Base-by-base conservation (phyloP, 2,113 vertebrate species). In the Chaenogobius annularis region DNA sequence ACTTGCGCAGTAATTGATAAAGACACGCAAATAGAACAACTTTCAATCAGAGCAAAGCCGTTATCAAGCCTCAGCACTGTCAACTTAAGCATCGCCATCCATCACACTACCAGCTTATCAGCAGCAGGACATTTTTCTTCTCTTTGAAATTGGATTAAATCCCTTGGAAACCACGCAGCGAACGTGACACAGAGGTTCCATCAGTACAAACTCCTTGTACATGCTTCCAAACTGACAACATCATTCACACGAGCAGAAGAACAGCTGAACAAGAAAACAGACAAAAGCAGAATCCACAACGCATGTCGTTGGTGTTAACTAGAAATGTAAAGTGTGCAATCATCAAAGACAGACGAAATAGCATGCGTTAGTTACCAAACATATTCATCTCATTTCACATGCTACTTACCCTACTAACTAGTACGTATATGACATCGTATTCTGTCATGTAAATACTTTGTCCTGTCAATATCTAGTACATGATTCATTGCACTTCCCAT, bases 1-100 rank as follows among this genome's bases (percentile, higher is more conserved):
- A 79, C 66, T 44, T 40, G 65, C 26, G 61, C 47, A 66, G 81
- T 76, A 69, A 89, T 73, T 77, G 78, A 90, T 81, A 76, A 68
- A 85, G 79, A 83, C 80, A 43, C 46, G 55, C 50, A 79, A 72
- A 78, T 40, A 77, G 68, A 72, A 72, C 13, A 55, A 67, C 62
- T 59, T 87, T 85, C 75, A 77, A 82, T 82, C 80, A 76, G 44
- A 37, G 19, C 62, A 23, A 20, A 48, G 66, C 56, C 59, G 40
- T 50, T 44, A 84, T 85, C 80, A 84, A 77, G 56, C 22, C 7
- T 31, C 54, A 74, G 69, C 68, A 68, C 70, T 84, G 78, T 85
- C 77, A 74, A 26, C 64, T 64, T 0, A 1, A 83, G 70, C 75
- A 63, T 87, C 83, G 83, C 65, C 62, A 85, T 79, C 74, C 72